Evolutionary conservation across 2,797 vertebrate genomes (phyloP).

Genomic region (Chaetophractus vellerosus): DNA sequence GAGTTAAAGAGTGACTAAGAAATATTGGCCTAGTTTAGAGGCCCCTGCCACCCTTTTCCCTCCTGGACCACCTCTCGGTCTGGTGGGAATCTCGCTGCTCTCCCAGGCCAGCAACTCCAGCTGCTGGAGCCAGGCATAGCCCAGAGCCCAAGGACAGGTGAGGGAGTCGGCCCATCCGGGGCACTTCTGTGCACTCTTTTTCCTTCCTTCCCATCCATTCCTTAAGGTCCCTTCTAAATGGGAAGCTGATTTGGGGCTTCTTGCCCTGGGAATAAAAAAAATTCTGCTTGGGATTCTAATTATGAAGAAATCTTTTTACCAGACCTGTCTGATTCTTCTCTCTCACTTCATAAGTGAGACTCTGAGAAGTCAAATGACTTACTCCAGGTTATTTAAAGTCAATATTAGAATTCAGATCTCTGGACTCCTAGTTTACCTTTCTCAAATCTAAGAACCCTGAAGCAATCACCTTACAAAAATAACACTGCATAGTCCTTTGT

Average conservation of each 20-base stretch:
- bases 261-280: background rate
- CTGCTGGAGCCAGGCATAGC: background rate
- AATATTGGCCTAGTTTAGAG: background rate
- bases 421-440: background rate
- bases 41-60: background rate
- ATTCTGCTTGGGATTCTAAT: background rate
- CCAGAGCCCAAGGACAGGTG: background rate
- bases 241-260: background rate
- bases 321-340: background rate
- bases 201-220: background rate
- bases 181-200: background rate
- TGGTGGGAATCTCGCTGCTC: background rate
- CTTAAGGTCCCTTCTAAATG: background rate
- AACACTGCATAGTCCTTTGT: background rate
- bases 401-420: constrained; percentile 4
- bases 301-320: background rate
- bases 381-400: background rate
- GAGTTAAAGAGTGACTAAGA: background rate
- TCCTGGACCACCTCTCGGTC: background rate
- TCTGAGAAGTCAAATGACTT: constrained; percentile 54
- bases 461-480: constrained; percentile 10
- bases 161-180: background rate
- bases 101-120: background rate
- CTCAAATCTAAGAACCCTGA: constrained; percentile 33
- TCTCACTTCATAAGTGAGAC: constrained; percentile 41